A percentile compares a stretch with the other conserved stretches of the same genome.
Evolutionary conservation across 2,113 vertebrate genomes (phyloP).

Genomic region (Entomyzon cyanotis): DNA sequence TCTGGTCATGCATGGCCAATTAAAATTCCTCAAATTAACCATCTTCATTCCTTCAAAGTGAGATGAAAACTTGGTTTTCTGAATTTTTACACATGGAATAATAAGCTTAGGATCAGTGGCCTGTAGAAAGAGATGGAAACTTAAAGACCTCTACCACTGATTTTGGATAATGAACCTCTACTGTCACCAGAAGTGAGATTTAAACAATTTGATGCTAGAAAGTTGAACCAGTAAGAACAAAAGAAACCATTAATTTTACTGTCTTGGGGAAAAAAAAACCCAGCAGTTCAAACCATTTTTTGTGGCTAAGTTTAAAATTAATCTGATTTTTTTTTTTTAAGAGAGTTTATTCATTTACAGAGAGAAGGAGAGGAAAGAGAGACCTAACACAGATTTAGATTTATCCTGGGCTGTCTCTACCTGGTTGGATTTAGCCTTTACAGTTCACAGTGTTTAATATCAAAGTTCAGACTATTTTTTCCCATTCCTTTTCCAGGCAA

Average conservation of each 20-base stretch:
- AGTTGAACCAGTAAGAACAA: neutral
- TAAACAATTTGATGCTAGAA: neutral
- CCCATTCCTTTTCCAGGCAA: neutral
- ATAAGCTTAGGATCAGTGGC: neutral
- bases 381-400: neutral
- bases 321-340: neutral
- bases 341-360: neutral
- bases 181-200: neutral
- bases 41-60: neutral
- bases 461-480: neutral
- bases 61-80: neutral
- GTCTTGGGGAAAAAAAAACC: neutral
- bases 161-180: slow-evolving; percentile 25
- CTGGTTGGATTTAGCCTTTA: slow-evolving; percentile 5
- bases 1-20: neutral
- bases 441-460: neutral
- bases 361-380: neutral
- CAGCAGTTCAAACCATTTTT: neutral
- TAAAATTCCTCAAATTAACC: slow-evolving; percentile 36
- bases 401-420: neutral
- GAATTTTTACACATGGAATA: slow-evolving; percentile 12
- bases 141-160: neutral
- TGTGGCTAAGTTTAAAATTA: neutral
- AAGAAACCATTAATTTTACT: neutral
- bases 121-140: neutral